Conservation (phyloP, 2,888 invertebrate genomes). For the Volucella bombylans region DNA sequence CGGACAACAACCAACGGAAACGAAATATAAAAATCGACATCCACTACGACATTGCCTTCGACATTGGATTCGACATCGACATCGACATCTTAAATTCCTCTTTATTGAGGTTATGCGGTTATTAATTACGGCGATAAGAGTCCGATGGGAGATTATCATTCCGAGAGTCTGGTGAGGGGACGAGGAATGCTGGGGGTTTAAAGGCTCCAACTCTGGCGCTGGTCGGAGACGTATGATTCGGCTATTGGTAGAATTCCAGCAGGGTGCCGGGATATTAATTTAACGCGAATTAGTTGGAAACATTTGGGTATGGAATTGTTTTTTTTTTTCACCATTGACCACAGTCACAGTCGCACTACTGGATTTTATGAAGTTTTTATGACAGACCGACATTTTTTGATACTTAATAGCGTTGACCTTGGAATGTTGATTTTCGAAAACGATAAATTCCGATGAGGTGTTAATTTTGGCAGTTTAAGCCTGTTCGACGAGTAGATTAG, state of each 20-base stretch:
- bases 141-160: conserved; percentile 70
- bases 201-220: conserved; percentile 23
- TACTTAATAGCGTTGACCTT: conserved; percentile 70
- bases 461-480: conserved; percentile 64
- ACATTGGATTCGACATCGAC: conserved; percentile 15
- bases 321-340: conserved; percentile 6
- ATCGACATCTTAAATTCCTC: conserved; percentile 70
- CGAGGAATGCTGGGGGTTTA: neutral
- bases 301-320: conserved; percentile 33
- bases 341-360: conserved; percentile 27
- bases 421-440: conserved; percentile 52
- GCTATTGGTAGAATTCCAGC: conserved; percentile 32
- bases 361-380: conserved; percentile 69
- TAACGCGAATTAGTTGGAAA: conserved; percentile 66
- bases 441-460: conserved; percentile 68
- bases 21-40: conserved; percentile 36
- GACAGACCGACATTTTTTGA: conserved; percentile 70
- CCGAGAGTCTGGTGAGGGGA: conserved; percentile 5
- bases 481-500: conserved; percentile 51
- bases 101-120: conserved; percentile 65
- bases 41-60: too few relatives aligned
- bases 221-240: neutral
- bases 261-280: conserved; percentile 58
- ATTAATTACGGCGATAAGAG: conserved; percentile 73
- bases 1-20: conserved; percentile 23